Evolutionary conservation across 1,140 invertebrate genomes (phyloP).

Genomic region (Drosophila sproati): DNA sequence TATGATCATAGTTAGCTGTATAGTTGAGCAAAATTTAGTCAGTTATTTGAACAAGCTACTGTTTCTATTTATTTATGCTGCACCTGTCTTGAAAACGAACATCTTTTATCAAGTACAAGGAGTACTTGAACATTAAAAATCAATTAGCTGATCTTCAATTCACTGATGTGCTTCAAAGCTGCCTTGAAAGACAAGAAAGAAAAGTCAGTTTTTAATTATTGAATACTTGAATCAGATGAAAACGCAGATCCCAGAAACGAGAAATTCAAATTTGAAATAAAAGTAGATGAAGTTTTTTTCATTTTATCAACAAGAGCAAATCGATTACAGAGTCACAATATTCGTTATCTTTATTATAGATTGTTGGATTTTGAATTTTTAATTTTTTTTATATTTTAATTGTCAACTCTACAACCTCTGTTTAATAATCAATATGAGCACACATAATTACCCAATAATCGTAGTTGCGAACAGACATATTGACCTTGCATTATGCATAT

Average conservation of each 20-base stretch:
- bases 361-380: neutral
- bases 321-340: too few species aligned
- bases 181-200: too few species aligned
- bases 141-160: neutral
- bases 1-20: constrained; percentile 39
- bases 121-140: constrained; percentile 4
- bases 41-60: constrained; percentile 43
- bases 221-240: too few species aligned
- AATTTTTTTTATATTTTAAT: neutral
- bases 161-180: too few species aligned
- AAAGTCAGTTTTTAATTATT: too few species aligned
- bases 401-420: constrained; percentile 13
- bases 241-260: too few species aligned
- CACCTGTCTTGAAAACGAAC: constrained; percentile 5
- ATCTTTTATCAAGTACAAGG: neutral
- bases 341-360: too few species aligned
- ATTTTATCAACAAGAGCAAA: too few species aligned
- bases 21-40: constrained; percentile 29
- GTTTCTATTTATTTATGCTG: constrained; percentile 28
- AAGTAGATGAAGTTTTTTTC: too few species aligned
- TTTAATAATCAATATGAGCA: constrained; percentile 9
- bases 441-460: constrained; percentile 6
- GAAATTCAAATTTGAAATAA: too few species aligned
- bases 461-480: constrained; percentile 30
- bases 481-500: constrained; percentile 47